These are phyloP conservation scores for Megaceryle alcyon DNA, from an alignment of 2,797 vertebrate genomes.

Conservation along the genomic window DNA sequence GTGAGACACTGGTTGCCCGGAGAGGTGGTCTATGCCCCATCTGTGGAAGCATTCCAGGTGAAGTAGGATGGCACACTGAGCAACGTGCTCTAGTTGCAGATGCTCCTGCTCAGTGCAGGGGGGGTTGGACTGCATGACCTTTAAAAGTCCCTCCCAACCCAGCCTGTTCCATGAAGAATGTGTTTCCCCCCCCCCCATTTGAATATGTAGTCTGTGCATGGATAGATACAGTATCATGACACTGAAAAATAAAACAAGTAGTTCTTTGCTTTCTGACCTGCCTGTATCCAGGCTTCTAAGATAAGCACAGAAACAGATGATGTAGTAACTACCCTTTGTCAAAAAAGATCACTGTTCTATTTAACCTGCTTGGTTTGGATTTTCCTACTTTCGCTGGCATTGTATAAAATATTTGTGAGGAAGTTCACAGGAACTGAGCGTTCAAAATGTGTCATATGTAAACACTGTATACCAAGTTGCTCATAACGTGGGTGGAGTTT, in stretches of 20 bases:
- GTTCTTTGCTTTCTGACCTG: not conserved
- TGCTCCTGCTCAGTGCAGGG: not conserved
- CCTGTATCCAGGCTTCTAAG: not conserved
- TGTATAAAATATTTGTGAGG: not conserved
- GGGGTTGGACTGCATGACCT: not conserved
- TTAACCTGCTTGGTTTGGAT: not conserved
- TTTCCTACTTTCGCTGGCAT: not conserved
- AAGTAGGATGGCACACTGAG: fast-evolving
- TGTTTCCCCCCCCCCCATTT: fast-evolving
- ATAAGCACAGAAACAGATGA: not conserved
- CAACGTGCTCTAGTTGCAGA: fast-evolving
- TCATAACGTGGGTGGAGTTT: not conserved
- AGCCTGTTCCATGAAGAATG: not conserved
- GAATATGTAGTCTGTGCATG: not conserved
- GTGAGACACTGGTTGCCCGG: not conserved
- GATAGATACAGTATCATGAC: no score
- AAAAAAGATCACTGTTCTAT: not conserved
- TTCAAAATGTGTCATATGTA: not conserved
- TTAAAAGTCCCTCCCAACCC: not conserved
- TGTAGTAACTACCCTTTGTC: not conserved
- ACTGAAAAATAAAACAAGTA: not conserved
- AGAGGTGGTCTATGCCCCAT: not conserved
- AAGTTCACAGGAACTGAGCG: not conserved
- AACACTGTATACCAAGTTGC: not conserved
- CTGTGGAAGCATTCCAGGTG: not conserved